Evolutionary conservation across 2,888 invertebrate genomes (phyloP).

Genomic region (Drosophila quasianomalipes): DNA sequence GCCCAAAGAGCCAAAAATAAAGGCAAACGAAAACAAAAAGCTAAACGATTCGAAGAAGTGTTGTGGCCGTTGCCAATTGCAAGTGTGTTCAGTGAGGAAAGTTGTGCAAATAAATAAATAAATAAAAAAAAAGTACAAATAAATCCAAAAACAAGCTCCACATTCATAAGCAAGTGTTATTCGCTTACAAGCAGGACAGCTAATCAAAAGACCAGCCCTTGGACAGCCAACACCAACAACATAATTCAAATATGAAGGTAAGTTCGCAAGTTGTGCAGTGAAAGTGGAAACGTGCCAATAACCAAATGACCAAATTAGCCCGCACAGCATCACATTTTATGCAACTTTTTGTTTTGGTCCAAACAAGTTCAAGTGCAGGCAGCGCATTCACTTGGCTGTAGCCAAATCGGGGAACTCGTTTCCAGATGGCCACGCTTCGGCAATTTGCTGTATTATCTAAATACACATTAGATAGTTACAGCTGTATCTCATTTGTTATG

Average conservation of each 20-base stretch:
- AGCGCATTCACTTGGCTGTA: slow-evolving; percentile 45
- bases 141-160: slow-evolving; percentile 24
- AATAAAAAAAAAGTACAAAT: slow-evolving; percentile 21
- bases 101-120: slow-evolving; percentile 39
- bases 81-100: slow-evolving; percentile 68
- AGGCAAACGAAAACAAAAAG: slow-evolving; percentile 53
- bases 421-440: slow-evolving; percentile 53
- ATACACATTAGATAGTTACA: slow-evolving; percentile 26
- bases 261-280: slow-evolving; percentile 52
- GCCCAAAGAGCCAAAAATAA: slow-evolving; percentile 17
- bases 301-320: slow-evolving; percentile 58
- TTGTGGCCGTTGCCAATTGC: slow-evolving; percentile 49
- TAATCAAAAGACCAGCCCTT: slow-evolving; percentile 45
- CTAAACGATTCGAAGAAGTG: slow-evolving; percentile 52
- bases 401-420: slow-evolving; percentile 58
- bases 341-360: slow-evolving; percentile 53
- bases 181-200: slow-evolving; percentile 49
- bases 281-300: slow-evolving; percentile 61
- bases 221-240: slow-evolving; percentile 10
- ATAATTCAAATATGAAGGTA: slow-evolving; percentile 65
- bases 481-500: slow-evolving; percentile 42
- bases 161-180: slow-evolving; percentile 16
- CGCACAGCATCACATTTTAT: slow-evolving; percentile 45
- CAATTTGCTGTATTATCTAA: slow-evolving; percentile 56
- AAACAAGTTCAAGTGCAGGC: slow-evolving; percentile 79